phyloP scores from a whole-genome alignment of 2,888 invertebrate genomes.

The Cerastis rubricosa region DNA sequence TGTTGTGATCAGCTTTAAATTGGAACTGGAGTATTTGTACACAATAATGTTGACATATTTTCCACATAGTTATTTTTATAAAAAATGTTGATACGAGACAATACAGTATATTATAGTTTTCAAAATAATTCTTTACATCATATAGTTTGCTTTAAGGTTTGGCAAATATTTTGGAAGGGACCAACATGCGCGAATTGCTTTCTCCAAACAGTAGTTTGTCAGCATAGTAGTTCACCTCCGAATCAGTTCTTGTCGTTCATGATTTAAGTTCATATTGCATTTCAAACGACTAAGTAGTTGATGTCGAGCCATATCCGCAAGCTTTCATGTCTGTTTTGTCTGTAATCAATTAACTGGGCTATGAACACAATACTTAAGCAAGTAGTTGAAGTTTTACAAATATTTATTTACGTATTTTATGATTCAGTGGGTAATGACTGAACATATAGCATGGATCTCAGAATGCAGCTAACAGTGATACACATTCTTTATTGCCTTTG shows the following conservation, averaged over 20 bases:
- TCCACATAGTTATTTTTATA: constrained; percentile 89
- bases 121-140: constrained; percentile 77
- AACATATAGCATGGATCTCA: constrained; percentile 90
- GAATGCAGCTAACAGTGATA: constrained; percentile 87
- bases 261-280: constrained; percentile 80
- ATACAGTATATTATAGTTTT: constrained; percentile 87
- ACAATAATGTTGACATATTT: constrained; percentile 85
- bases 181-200: constrained; percentile 85
- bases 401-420: constrained; percentile 84
- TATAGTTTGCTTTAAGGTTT: constrained; percentile 79
- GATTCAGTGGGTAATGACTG: constrained; percentile 88
- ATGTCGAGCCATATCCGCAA: constrained; percentile 77
- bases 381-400: constrained; percentile 82
- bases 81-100: constrained; percentile 88
- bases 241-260: constrained; percentile 71
- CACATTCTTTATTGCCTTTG: constrained; percentile 76
- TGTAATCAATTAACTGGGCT: constrained; percentile 84
- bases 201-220: constrained; percentile 70
- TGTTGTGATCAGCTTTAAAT: constrained; percentile 90
- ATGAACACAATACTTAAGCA: constrained; percentile 84
- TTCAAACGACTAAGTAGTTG: constrained; percentile 77
- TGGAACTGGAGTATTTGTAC: constrained; percentile 88
- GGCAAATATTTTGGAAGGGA: constrained; percentile 88
- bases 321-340: constrained; percentile 76
- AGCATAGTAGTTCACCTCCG: constrained; percentile 73